Evolutionary conservation across 2,888 invertebrate species (phyloP).

Genomic region (Eutolmus rufibarbis): DNA sequence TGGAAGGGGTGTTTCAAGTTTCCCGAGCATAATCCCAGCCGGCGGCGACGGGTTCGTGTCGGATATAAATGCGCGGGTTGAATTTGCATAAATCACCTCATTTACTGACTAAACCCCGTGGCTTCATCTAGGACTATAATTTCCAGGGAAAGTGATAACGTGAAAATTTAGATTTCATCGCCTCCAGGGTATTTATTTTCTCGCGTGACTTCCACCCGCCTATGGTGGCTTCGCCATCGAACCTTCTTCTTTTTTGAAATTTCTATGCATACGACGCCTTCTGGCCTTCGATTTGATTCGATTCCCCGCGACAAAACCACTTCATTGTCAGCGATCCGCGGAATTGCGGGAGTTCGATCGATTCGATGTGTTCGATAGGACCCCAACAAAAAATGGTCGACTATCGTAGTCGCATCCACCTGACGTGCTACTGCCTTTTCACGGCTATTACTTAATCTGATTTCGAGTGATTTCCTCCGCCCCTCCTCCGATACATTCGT

Average conservation of each 20-base stretch:
- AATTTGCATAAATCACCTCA: constrained; percentile 4
- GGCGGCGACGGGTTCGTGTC: neutral
- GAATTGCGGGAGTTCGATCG: neutral
- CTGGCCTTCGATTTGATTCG: neutral
- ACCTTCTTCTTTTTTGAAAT: neutral
- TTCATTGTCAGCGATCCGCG: neutral
- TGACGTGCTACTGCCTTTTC: neutral
- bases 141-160: constrained; percentile 27
- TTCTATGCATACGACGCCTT: neutral
- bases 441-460: constrained; percentile 41
- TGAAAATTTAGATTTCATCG: constrained; percentile 14
- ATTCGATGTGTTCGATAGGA: neutral
- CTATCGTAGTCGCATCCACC: neutral
- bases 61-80: neutral
- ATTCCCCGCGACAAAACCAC: neutral
- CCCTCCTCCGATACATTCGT: neutral
- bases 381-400: neutral
- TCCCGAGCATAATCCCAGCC: neutral
- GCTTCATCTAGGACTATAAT: constrained; percentile 16
- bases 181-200: neutral
- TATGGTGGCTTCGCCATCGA: neutral
- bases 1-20: neutral
- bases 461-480: constrained; percentile 39
- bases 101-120: neutral
- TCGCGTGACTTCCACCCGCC: neutral